Evolutionary conservation across 2,797 vertebrate species (phyloP).

Genomic region (Aythya fuligula): DNA sequence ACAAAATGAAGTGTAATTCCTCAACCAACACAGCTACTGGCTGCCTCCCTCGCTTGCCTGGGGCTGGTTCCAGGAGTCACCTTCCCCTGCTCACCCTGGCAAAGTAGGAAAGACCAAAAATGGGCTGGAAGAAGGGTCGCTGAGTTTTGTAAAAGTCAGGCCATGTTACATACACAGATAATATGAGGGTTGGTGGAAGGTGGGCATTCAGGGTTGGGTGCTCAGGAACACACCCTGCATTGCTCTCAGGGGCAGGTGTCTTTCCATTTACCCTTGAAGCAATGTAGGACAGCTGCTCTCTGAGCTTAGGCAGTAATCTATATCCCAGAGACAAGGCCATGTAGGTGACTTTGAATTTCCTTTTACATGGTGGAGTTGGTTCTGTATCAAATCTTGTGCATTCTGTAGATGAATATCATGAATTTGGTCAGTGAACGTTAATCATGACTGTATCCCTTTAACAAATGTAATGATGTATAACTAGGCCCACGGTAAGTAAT

Average conservation of each 20-base stretch:
- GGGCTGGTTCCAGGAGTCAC: neutral
- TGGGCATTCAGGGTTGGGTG: too few relatives aligned
- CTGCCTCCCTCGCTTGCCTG: neutral
- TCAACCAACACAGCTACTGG: neutral
- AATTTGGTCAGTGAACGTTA: neutral
- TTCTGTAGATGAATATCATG: neutral
- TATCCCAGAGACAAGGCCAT: neutral
- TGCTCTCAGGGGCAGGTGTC: too few relatives aligned
- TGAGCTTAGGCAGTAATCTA: neutral
- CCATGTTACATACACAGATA: neutral
- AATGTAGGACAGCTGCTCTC: neutral
- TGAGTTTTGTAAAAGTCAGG: neutral
- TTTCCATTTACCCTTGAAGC: too few relatives aligned
- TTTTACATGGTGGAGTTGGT: neutral
- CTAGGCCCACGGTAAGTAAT: conserved; percentile 7
- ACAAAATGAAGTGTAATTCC: neutral
- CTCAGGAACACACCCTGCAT: too few relatives aligned
- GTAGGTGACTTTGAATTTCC: neutral
- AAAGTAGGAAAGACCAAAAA: neutral
- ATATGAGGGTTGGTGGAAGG: too few relatives aligned
- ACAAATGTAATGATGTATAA: neutral
- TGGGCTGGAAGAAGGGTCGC: neutral
- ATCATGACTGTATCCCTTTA: neutral
- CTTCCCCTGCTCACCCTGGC: neutral
- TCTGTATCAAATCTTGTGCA: neutral